phyloP scores from a whole-genome alignment of 2,888 invertebrate genomes.

The Callimorpha dominula region DNA sequence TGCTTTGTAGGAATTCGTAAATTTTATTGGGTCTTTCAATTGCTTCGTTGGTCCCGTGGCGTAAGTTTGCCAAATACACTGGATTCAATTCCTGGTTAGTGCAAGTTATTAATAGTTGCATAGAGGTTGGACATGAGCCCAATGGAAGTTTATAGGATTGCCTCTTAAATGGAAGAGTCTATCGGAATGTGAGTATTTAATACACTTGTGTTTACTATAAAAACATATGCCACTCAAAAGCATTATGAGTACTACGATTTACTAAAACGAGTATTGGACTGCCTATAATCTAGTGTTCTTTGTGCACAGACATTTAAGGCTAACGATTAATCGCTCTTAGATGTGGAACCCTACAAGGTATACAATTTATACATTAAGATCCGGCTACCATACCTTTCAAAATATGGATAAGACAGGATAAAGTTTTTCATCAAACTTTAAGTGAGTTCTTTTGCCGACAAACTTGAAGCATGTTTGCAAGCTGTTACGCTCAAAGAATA shows the following conservation, averaged over 20 bases:
- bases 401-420: constrained; percentile 29
- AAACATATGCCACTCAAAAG: not conserved
- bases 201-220: not conserved
- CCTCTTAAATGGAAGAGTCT: not conserved
- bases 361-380: constrained; percentile 33
- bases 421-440: constrained; percentile 47
- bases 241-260: not conserved
- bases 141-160: too few relatives aligned
- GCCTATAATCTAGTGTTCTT: not conserved
- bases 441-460: constrained; percentile 20
- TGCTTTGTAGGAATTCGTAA: too few relatives aligned
- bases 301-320: not conserved
- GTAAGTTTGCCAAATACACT: too few relatives aligned
- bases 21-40: too few relatives aligned
- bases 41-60: too few relatives aligned
- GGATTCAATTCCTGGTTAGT: too few relatives aligned
- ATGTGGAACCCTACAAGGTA: not conserved
- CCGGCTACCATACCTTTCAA: constrained; percentile 16
- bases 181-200: not conserved
- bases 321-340: not conserved
- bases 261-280: too few relatives aligned
- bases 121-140: too few relatives aligned
- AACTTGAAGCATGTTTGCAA: constrained; percentile 36
- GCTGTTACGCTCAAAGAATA: constrained; percentile 29
- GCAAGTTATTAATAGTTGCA: too few relatives aligned